These are phyloP conservation scores for Bugula neritina DNA, from an alignment of 2,888 invertebrate species.

Conservation along the genomic window DNA sequence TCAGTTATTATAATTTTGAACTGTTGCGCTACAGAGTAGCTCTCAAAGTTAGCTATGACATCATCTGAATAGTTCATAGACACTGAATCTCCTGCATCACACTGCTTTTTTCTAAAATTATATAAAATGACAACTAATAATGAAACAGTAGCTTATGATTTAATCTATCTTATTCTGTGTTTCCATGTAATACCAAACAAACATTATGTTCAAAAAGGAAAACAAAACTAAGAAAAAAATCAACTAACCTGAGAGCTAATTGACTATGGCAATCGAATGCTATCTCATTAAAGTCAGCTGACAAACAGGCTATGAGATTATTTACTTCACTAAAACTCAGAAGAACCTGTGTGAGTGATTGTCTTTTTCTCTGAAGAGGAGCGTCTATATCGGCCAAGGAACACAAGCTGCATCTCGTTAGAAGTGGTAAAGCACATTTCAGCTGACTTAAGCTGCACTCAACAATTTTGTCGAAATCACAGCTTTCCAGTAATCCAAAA, in stretches of 20 bases:
- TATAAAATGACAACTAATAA: not conserved
- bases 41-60: not conserved
- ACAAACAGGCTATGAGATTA: not conserved
- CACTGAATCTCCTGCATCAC: not conserved
- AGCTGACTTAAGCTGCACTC: not conserved
- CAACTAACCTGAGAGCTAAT: not conserved
- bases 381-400: not conserved
- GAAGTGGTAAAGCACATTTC: not conserved
- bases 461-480: not conserved
- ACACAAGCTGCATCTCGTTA: slow-evolving; percentile 3
- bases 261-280: not conserved
- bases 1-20: not conserved
- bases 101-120: not conserved
- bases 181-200: too few species aligned
- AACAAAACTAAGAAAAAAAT: too few species aligned
- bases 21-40: slow-evolving; percentile 3
- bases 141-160: not conserved
- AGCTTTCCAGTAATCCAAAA: slow-evolving; percentile 16
- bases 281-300: slow-evolving; percentile 11
- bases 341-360: not conserved
- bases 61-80: not conserved
- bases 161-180: too few species aligned
- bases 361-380: not conserved
- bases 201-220: too few species aligned
- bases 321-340: slow-evolving; percentile 4